phyloP scores from a whole-genome alignment of 2,888 invertebrate genomes.

The Theodoxus fluviatilis region DNA sequence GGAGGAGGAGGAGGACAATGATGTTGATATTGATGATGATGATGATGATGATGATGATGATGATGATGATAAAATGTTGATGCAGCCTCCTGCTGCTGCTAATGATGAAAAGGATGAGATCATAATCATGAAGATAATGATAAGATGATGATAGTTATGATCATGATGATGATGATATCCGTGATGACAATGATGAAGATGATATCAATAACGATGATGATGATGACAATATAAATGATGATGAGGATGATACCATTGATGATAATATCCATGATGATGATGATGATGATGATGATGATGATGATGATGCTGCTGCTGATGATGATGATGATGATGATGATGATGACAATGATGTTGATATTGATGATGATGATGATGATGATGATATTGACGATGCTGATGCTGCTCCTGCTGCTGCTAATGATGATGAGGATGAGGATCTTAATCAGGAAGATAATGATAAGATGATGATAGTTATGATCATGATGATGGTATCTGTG shows the following conservation, averaged over 20 bases:
- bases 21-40: background rate
- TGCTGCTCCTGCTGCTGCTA: background rate
- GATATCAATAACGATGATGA: background rate
- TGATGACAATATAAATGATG: background rate
- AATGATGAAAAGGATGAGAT: background rate
- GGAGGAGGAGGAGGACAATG: background rate
- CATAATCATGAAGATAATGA: background rate
- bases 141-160: background rate
- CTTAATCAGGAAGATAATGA: background rate
- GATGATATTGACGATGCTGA: background rate
- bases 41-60: background rate
- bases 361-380: background rate
- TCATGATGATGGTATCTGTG: background rate
- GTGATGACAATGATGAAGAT: background rate
- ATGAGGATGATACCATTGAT: background rate
- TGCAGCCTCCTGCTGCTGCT: background rate
- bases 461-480: background rate
- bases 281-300: background rate
- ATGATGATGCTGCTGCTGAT: background rate
- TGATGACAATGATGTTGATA: background rate
- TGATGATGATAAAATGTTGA: background rate
- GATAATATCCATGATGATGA: background rate
- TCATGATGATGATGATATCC: background rate
- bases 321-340: constrained; percentile 2
- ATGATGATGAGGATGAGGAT: background rate